phyloP scores from a whole-genome alignment of 2,797 vertebrate genomes.

The Lagodon rhomboides region DNA sequence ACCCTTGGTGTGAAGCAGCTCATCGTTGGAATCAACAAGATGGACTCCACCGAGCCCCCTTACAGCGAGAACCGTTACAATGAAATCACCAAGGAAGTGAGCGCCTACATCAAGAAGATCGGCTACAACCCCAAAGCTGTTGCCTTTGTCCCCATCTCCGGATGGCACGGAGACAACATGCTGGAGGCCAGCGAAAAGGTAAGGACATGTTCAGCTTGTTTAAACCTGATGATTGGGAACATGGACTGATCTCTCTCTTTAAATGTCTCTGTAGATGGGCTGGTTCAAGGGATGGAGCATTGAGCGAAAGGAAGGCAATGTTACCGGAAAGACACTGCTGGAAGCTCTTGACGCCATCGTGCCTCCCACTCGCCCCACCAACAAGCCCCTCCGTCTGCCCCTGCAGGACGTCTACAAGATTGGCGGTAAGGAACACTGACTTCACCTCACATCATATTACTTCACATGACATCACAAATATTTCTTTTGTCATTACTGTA shows the following conservation, averaged over 20 bases:
- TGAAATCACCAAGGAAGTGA: slow-evolving; percentile 88
- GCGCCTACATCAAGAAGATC: slow-evolving; percentile 89
- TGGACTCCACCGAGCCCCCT: slow-evolving; percentile 87
- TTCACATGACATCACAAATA: not conserved
- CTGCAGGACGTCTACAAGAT: slow-evolving; percentile 98
- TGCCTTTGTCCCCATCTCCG: slow-evolving; percentile 87
- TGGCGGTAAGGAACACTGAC: slow-evolving; percentile 83
- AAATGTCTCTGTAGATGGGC: slow-evolving; percentile 84
- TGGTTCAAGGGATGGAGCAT: slow-evolving; percentile 98
- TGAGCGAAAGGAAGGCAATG: slow-evolving; percentile 92
- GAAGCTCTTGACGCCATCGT: slow-evolving; percentile 95
- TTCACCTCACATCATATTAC: not conserved
- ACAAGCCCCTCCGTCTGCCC: slow-evolving; percentile 94
- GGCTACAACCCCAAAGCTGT: slow-evolving; percentile 89
- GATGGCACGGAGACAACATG: slow-evolving; percentile 91
- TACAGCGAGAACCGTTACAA: slow-evolving; percentile 85
- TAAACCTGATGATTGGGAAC: not conserved
- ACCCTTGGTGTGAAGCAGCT: slow-evolving; percentile 87
- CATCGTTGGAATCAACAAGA: slow-evolving; percentile 87
- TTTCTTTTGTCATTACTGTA: not conserved
- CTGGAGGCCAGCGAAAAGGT: slow-evolving; percentile 85
- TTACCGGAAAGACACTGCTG: slow-evolving; percentile 90
- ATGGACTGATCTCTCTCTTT: not conserved
- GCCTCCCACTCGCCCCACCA: slow-evolving; percentile 92
- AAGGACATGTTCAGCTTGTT: not conserved